phyloP scores from a whole-genome alignment of 1,140 invertebrate genomes.

The Chrysoperla carnea region DNA sequence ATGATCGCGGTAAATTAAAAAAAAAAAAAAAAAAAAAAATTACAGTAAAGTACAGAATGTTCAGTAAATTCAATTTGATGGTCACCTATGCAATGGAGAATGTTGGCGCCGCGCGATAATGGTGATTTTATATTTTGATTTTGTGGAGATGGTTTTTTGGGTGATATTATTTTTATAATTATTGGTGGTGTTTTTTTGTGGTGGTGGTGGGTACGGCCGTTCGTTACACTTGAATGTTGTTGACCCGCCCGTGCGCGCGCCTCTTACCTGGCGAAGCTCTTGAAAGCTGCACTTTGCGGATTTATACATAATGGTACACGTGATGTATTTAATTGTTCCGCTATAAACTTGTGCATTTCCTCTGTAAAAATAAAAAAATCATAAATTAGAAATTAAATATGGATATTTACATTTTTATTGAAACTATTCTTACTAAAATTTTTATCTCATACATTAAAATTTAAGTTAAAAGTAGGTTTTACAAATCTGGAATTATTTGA shows the following conservation, averaged over 20 bases:
- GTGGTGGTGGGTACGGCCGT: slow-evolving; percentile 15
- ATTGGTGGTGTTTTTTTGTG: slow-evolving; percentile 21
- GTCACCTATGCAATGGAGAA: slow-evolving; percentile 23
- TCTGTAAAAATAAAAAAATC: slow-evolving; percentile 44
- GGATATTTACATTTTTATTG: background rate
- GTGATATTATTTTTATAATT: slow-evolving; percentile 18
- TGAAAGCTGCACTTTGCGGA: slow-evolving; percentile 96
- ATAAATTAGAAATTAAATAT: background rate
- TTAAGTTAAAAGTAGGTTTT: no score
- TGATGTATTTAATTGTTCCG: slow-evolving; percentile 83
- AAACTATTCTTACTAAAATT: no score
- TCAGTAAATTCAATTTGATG: slow-evolving; percentile 33
- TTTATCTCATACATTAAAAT: no score
- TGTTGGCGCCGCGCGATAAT: slow-evolving; percentile 14
- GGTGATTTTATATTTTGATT: slow-evolving; percentile 11
- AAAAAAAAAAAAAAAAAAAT: no score
- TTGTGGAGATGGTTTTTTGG: slow-evolving; percentile 3
- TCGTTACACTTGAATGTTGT: slow-evolving; percentile 3
- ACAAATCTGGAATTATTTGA: no score
- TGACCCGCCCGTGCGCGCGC: slow-evolving; percentile 5
- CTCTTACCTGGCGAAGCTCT: slow-evolving; percentile 97
- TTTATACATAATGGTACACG: slow-evolving; percentile 97
- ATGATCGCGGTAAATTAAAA: no score
- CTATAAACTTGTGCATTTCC: slow-evolving; percentile 96
- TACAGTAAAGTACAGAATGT: no score